Evolutionary conservation across 2,797 vertebrate species (phyloP), one percentile per base, ranked within the genome.

Genomic region (Epinephelus malabaricus): DNA sequence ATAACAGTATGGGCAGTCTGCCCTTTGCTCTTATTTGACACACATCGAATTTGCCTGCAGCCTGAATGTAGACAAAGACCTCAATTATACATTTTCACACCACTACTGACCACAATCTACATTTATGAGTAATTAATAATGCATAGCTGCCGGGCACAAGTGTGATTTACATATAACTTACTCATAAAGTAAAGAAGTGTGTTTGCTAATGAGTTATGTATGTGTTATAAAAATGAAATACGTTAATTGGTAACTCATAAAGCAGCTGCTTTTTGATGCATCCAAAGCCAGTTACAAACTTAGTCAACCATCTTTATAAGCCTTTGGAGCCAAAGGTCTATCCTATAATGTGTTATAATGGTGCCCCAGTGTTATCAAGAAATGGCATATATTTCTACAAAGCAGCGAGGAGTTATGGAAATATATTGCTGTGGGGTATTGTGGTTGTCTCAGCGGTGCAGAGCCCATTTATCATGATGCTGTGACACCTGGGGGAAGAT

Each of bases 401-500:
- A 90, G 90, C 83, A 84, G 83, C 56, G 73, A 89, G 63, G 78
- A 91, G 82, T 92, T 92, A 93, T 94, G 92, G 91, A 92, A 94
- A 94, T 94, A 90, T 91, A 92, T 92, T 92, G 87, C 92, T 91
- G 71, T 81, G 83, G 91, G 92, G 85, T 85, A 89, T 90, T 92
- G 89, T 90, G 88, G 91, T 90, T 91, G 87, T 92, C 90, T 94
- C 90, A 76, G 87, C 21, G 60, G 91, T 81, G 83, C 89, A 1
- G 69, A 83, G 88, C 88, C 84, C 92, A 94, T 95, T 94, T 85
- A 93, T 94, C 94, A 95, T 92, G 81, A 90, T 90, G 85, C 83
- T 79, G 82, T 90, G 90, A 93, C 92, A 93, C 89, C 91, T 91
- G 86, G 72, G 92, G 91, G 82, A 77, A 86, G 88, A 91, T 85